These are phyloP conservation scores for Caenorhabditis remanei DNA, from an alignment of 1,140 invertebrate species.

Conservation along the genomic window DNA sequence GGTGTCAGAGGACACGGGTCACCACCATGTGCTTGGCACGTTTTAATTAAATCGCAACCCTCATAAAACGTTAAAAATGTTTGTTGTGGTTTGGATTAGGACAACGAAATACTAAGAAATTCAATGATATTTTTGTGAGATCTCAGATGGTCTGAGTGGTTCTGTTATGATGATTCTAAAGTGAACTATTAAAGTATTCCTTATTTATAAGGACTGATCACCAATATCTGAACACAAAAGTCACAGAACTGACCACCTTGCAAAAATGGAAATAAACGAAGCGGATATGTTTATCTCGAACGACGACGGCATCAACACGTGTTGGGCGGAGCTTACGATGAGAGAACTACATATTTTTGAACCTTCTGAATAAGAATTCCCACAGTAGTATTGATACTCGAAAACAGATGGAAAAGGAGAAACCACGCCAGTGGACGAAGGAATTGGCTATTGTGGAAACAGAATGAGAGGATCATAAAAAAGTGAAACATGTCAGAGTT, in stretches of 20 bases:
- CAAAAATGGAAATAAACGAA: neutral
- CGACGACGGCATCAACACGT: conserved; percentile 32
- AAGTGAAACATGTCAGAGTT: too few species aligned
- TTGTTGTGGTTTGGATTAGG: conserved; percentile 23
- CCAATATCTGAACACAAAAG: too few species aligned
- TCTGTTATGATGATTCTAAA: too few species aligned
- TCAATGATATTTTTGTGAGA: neutral
- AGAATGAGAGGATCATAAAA: too few species aligned
- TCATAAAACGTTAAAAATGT: conserved; percentile 2
- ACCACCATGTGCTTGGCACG: conserved; percentile 40
- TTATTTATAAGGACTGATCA: too few species aligned
- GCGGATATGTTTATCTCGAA: conserved; percentile 34
- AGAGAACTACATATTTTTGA: conserved; percentile 16
- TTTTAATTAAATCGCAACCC: conserved; percentile 36
- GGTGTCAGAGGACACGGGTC: conserved; percentile 14
- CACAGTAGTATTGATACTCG: neutral
- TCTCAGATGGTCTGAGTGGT: too few species aligned
- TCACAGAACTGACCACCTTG: neutral
- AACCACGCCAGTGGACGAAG: too few species aligned
- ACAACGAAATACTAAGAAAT: neutral
- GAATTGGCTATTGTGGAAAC: too few species aligned
- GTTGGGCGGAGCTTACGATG: conserved; percentile 12
- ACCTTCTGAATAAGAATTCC: neutral
- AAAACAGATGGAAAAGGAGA: too few species aligned
- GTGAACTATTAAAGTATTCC: too few species aligned